Evolutionary conservation across 37 sponge, comb jelly and placozoan species (phyloP).

Genomic region (Hexactinellida sp.): DNA sequence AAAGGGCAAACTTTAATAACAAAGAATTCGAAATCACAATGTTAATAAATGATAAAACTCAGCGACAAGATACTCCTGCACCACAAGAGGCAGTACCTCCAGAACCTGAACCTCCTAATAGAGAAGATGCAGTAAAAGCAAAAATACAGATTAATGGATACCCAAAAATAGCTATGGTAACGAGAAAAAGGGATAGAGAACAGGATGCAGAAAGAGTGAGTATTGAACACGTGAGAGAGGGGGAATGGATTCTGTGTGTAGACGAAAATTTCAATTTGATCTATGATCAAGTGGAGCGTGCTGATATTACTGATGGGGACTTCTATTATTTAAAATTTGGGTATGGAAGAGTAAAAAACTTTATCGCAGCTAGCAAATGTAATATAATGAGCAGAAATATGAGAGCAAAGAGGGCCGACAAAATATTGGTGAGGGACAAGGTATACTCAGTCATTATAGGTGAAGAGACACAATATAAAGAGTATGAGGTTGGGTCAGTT

Average conservation of each 20-base stretch:
- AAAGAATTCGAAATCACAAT: neutral
- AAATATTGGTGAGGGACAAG: neutral
- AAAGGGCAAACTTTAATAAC: neutral
- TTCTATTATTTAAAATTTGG: neutral
- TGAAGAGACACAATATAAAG: neutral
- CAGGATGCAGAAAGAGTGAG: neutral
- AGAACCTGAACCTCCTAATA: neutral
- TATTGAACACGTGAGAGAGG: neutral
- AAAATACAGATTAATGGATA: neutral
- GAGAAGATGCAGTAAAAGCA: neutral
- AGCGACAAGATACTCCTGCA: neutral
- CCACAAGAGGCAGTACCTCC: neutral
- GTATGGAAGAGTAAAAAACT: neutral
- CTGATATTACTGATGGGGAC: neutral
- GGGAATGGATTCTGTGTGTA: neutral
- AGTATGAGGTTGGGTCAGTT: neutral
- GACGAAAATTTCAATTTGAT: neutral
- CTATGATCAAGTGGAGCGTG: neutral
- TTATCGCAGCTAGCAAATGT: neutral
- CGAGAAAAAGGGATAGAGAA: neutral
- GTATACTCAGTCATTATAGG: neutral
- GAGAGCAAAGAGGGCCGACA: neutral
- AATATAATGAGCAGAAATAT: neutral
- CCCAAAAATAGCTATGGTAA: neutral
- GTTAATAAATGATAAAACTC: neutral